phyloP scores from a whole-genome alignment of 1,140 invertebrate genomes.

The Maniola jurtina region DNA sequence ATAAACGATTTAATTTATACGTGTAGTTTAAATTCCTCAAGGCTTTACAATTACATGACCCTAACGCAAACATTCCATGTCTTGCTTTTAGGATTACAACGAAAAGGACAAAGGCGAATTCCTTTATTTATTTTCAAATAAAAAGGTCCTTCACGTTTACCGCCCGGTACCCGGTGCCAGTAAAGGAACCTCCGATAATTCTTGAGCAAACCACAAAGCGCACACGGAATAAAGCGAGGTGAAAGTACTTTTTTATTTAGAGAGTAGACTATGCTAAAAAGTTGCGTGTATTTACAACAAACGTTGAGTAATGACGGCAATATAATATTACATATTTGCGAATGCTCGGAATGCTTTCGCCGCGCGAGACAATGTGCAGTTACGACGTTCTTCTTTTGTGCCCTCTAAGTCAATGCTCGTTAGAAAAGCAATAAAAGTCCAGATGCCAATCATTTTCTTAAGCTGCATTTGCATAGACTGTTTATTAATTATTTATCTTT shows the following conservation, averaged over 20 bases:
- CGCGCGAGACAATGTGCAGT: constrained; percentile 25
- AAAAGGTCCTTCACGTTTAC: constrained; percentile 34
- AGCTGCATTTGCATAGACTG: background rate
- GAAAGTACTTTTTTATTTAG: constrained; percentile 67
- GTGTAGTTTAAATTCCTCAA: constrained; percentile 17
- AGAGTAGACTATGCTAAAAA: constrained; percentile 58
- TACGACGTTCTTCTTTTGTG: constrained; percentile 14
- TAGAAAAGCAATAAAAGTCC: constrained; percentile 18
- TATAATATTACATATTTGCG: constrained; percentile 54
- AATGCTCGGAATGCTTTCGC: constrained; percentile 42
- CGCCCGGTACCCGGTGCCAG: constrained; percentile 21
- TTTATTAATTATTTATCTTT: background rate
- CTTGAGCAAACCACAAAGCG: constrained; percentile 46
- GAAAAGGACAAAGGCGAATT: constrained; percentile 38
- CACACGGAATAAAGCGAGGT: constrained; percentile 50
- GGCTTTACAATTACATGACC: constrained; percentile 30
- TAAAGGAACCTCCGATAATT: constrained; percentile 47
- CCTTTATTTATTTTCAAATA: constrained; percentile 42
- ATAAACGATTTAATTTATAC: background rate
- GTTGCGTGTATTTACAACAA: constrained; percentile 57
- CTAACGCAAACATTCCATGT: constrained; percentile 38
- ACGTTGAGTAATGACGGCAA: constrained; percentile 57
- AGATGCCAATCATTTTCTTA: constrained; percentile 22
- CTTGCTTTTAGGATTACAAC: constrained; percentile 41
- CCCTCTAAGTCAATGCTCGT: constrained; percentile 15